Evolutionary conservation across 2,113 vertebrate genomes (phyloP), one percentile per base, ranked within the genome.

Genomic region (Antennarius striatus): DNA sequence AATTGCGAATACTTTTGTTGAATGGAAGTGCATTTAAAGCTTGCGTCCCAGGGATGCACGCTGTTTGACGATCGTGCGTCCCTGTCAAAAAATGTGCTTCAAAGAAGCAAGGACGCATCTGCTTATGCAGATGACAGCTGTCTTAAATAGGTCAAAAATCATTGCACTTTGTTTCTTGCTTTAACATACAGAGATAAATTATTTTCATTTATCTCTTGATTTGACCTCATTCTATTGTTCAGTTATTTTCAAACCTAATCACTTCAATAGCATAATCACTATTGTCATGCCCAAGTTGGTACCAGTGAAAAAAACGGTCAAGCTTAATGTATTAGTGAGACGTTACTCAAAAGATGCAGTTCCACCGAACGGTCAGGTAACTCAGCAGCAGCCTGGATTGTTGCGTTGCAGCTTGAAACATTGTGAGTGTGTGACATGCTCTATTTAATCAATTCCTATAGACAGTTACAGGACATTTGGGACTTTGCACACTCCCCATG

Each of bases 391-490:
- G 49, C 40, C 32, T 17, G 56, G 32, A 22, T 51, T 49, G 45
- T 40, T 40, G 17, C 17, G 2, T 29, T 54, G 53, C n/a, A 40
- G 46, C 51, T 29, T 2, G 3, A 12, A 50, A 53, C 48, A 67
- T 0, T 63, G 52, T 54, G 58, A 71, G 48, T 51, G 64, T 61
- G 64, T 56, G 4, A 52, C 58, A 67, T 4, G 54, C 75, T 81
- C 75, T 75, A 72, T 71, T 83, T 85, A 68, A 73, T 57, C 68
- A 67, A 12, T 65, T 68, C 78, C 68, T 50, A 10, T 13, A 64
- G 68, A 67, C 69, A 15, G 40, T 75, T 60, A 68, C 51, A 56
- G 66, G 68, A 80, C 83, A 86, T 85, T 73, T 88, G 70, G 70
- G 78, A 72, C 68, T 77, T 72, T 53, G 63, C 11, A 73, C 55